A percentile compares a stretch with the other conserved stretches of the same genome.
These are phyloP conservation scores for Melanotaenia nigrans DNA, from an alignment of 2,797 vertebrate genomes.

Conservation along the genomic window DNA sequence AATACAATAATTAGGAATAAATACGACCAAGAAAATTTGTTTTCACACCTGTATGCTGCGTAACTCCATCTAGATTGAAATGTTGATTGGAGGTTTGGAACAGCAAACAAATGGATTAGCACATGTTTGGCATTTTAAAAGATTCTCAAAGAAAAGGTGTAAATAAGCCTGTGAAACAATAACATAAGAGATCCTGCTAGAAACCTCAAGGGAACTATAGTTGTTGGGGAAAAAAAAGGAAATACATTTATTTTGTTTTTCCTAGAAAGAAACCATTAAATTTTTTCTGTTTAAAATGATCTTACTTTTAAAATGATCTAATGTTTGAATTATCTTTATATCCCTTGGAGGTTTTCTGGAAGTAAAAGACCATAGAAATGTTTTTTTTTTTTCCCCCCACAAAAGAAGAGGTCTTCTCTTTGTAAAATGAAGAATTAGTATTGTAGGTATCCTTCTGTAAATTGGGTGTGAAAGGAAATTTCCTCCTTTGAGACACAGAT, in stretches of 20 bases:
- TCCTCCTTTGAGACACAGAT: neutral
- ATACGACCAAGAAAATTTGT: conserved; percentile 25
- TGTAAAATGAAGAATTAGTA: neutral
- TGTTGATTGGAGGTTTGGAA: conserved; percentile 48
- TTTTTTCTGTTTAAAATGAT: neutral
- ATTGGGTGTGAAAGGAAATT: neutral
- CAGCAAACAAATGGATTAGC: conserved; percentile 43
- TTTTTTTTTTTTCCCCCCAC: neutral
- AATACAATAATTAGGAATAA: conserved; percentile 48
- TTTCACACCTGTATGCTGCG: conserved; percentile 53
- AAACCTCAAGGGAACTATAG: neutral
- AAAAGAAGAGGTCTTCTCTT: neutral
- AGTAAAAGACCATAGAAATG: neutral
- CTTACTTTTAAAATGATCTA: neutral
- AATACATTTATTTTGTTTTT: neutral
- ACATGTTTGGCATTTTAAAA: conserved; percentile 34
- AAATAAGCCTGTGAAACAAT: neutral
- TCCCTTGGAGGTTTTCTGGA: neutral
- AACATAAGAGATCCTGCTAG: neutral
- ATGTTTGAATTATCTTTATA: neutral
- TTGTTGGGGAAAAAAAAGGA: neutral
- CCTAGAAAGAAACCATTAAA: neutral
- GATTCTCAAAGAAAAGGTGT: neutral
- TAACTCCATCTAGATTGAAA: conserved; percentile 56
- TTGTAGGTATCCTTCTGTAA: neutral